These are phyloP conservation scores for Hanleya hanleyi DNA, from an alignment of 2,888 invertebrate genomes.

Conservation along the genomic window DNA sequence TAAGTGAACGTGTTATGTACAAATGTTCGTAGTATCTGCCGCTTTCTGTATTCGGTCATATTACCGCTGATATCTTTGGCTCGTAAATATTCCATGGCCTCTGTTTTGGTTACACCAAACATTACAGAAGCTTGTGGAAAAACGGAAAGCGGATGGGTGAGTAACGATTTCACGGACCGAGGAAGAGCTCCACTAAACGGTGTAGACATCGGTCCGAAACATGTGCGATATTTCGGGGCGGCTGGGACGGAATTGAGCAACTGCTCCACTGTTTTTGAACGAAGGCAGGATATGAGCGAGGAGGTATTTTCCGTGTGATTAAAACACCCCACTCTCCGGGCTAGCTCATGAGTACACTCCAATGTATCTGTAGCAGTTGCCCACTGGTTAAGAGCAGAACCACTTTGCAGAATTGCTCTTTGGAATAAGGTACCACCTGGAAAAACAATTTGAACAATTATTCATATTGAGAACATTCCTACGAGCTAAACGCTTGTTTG, in stretches of 20 bases:
- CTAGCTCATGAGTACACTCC: slow-evolving; percentile 60
- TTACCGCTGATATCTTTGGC: slow-evolving; percentile 89
- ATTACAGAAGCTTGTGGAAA: slow-evolving; percentile 43
- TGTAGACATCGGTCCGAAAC: slow-evolving; percentile 41
- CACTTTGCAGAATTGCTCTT: slow-evolving; percentile 93
- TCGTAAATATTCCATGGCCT: slow-evolving; percentile 92
- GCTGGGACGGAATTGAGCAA: slow-evolving; percentile 57
- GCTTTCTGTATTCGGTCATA: slow-evolving; percentile 91
- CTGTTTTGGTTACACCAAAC: slow-evolving; percentile 69
- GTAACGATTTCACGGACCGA: background rate
- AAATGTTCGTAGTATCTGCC: slow-evolving; percentile 87
- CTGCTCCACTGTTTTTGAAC: slow-evolving; percentile 82
- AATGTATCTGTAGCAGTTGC: slow-evolving; percentile 64
- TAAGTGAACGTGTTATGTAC: slow-evolving; percentile 95
- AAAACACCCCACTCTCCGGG: slow-evolving; percentile 65
- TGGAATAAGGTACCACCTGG: slow-evolving; percentile 75
- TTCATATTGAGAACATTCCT: too few species aligned
- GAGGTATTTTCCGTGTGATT: slow-evolving; percentile 45
- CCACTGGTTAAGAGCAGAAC: slow-evolving; percentile 77
- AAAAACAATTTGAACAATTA: too few species aligned
- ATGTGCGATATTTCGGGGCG: slow-evolving; percentile 66
- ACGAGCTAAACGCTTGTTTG: too few species aligned
- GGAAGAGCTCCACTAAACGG: background rate
- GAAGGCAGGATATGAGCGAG: slow-evolving; percentile 59
- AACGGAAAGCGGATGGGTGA: background rate